phyloP scores from a whole-genome alignment of 2,797 vertebrate genomes.

The Cossypha heuglini region DNA sequence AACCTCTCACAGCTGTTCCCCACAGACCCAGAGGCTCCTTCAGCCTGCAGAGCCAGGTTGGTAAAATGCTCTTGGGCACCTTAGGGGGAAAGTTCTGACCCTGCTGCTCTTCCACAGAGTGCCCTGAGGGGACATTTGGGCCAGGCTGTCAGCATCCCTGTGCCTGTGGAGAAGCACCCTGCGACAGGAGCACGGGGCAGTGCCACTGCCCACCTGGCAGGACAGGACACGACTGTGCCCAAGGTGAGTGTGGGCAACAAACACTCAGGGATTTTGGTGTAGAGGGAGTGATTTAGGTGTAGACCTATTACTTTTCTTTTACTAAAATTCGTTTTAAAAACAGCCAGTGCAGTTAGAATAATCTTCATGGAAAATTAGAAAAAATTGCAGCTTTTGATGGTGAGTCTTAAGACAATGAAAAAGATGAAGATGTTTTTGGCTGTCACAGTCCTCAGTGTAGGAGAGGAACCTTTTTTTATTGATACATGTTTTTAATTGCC shows the following conservation, averaged over 20 bases:
- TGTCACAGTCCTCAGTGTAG: not conserved
- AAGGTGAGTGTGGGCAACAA: conserved; percentile 75
- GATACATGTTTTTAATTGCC: not conserved
- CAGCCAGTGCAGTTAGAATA: not conserved
- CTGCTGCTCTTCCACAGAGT: conserved; percentile 72
- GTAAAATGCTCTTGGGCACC: not conserved
- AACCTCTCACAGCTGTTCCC: not conserved
- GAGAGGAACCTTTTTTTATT: not conserved
- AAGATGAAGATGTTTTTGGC: not conserved
- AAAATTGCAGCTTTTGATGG: not conserved
- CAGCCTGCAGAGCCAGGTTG: fast-evolving
- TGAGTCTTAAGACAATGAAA: not conserved
- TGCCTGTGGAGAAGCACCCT: conserved; percentile 82
- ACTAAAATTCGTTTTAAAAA: not conserved
- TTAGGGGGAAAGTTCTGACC: fast-evolving
- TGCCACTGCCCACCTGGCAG: conserved; percentile 84
- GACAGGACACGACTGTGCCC: conserved; percentile 80
- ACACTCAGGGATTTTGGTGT: fast-evolving
- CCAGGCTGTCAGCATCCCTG: conserved; percentile 80
- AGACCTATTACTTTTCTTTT: fast-evolving
- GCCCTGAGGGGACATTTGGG: conserved; percentile 83
- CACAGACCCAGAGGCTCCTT: not conserved
- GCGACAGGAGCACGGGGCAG: conserved; percentile 79
- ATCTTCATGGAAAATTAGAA: not conserved
- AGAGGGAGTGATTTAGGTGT: not conserved